phyloP scores from a whole-genome alignment of 2,113 vertebrate species.

The Ranitomeya imitator region DNA sequence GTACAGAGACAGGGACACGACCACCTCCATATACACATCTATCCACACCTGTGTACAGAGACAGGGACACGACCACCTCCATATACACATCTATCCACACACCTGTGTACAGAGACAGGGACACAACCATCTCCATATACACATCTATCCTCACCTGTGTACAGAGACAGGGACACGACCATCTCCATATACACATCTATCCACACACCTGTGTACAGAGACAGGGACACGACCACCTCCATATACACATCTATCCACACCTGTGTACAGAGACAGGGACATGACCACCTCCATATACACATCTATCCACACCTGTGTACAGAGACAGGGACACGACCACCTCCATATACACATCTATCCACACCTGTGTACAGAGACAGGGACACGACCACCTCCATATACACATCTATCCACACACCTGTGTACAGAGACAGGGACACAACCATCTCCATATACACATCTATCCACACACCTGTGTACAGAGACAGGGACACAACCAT shows the following conservation, averaged over 20 bases:
- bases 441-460: not conserved
- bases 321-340: not conserved
- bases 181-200: not conserved
- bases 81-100: too few species aligned
- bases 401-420: not conserved
- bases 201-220: not conserved
- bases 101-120: too few species aligned
- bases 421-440: not conserved
- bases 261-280: not conserved
- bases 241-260: not conserved
- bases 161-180: too few species aligned
- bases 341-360: not conserved
- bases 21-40: too few species aligned
- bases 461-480: not conserved
- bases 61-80: too few species aligned
- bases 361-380: not conserved
- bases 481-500: too few species aligned
- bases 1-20: too few species aligned
- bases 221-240: not conserved
- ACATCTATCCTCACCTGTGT: too few species aligned
- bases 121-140: too few species aligned
- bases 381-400: not conserved
- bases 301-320: not conserved
- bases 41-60: too few species aligned
- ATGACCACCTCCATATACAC: too few species aligned